Base-by-base conservation (phyloP, 1,140 invertebrate species). In the Hycleus cichorii region DNA sequence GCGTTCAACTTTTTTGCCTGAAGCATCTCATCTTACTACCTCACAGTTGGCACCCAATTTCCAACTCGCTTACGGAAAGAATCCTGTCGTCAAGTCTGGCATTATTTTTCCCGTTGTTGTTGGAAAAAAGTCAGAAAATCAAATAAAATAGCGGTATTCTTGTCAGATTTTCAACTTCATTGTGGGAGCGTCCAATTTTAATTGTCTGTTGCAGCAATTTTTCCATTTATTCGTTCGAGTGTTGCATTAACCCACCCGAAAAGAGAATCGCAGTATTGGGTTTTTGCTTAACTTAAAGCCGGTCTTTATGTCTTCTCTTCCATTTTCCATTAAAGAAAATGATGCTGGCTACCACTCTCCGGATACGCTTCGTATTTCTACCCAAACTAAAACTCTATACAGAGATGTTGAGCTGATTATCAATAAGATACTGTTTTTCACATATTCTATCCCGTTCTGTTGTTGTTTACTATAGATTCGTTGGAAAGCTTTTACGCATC, bases 261-360 rank as follows among this genome's bases (percentile, higher is more conserved):
- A 44, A 52, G 57, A 47, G 49, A 59, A 59, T 59, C 55, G 58
- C 12, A 27, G 45, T 47, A 47, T 49, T 25, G 46, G 8, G 58
- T 51, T 48, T 44, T 50, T 55, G 46, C 49, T 52, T 58, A 55
- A 51, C 58, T 55, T 55, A 64, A 57, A 55, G 54, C 61, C 42
- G 48, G 51, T 60, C 59, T 63, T 65, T 63, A 65, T 63, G 50
- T 57, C 7, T 32, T 7, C 7, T 32, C 54, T 48, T 49, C 53
- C 57, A 65, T 49, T 57, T 63, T 63, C 61, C 58, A 62, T 63
- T 65, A 63, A 65, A 58, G 58, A 60, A 65, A 65, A 65, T 65
- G 64, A 60, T 52, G 57, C 61, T 61, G 7, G 32, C 4, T 32
- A 60, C 59, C 47, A 57, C 57, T 63, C 59, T 49, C 50, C 27